Evolutionary conservation across 2,888 invertebrate species (phyloP).

Genomic region (Syrista parreyssii): DNA sequence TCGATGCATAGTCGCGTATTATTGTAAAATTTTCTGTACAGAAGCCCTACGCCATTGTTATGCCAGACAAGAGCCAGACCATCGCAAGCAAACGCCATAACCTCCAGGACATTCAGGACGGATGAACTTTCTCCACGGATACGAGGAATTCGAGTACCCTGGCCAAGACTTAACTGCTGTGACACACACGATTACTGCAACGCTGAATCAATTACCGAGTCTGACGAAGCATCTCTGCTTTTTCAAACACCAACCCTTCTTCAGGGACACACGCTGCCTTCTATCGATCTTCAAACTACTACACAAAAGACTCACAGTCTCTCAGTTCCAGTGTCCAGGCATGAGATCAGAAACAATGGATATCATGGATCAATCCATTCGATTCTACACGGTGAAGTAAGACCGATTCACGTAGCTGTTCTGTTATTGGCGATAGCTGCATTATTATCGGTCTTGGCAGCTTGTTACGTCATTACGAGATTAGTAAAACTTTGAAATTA

Average conservation of each 20-base stretch:
- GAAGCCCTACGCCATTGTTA: constrained; percentile 48
- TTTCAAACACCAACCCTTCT: background rate
- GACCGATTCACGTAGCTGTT: constrained; percentile 47
- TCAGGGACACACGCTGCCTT: background rate
- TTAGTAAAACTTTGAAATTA: constrained; percentile 20
- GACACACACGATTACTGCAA: constrained; percentile 53
- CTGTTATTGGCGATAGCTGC: constrained; percentile 49
- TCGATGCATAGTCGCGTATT: background rate
- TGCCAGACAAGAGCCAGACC: constrained; percentile 52
- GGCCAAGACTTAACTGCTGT: constrained; percentile 52
- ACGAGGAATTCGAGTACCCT: constrained; percentile 33
- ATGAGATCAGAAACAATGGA: background rate
- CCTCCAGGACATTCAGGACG: constrained; percentile 16
- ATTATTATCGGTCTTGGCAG: constrained; percentile 51
- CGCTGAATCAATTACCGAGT: constrained; percentile 26
- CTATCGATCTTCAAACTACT: background rate
- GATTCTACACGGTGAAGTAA: constrained; percentile 3
- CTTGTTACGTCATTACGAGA: constrained; percentile 56
- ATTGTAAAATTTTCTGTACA: constrained; percentile 17
- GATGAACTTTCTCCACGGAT: background rate
- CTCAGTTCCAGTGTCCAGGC: background rate
- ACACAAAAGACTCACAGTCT: background rate
- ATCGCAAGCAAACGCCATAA: constrained; percentile 24
- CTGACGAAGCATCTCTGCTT: background rate
- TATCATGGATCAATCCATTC: background rate